A percentile compares a stretch with the other conserved stretches of the same genome.
Evolutionary conservation across 2,113 vertebrate genomes (phyloP).

Genomic region (Falcunculus frontatus): DNA sequence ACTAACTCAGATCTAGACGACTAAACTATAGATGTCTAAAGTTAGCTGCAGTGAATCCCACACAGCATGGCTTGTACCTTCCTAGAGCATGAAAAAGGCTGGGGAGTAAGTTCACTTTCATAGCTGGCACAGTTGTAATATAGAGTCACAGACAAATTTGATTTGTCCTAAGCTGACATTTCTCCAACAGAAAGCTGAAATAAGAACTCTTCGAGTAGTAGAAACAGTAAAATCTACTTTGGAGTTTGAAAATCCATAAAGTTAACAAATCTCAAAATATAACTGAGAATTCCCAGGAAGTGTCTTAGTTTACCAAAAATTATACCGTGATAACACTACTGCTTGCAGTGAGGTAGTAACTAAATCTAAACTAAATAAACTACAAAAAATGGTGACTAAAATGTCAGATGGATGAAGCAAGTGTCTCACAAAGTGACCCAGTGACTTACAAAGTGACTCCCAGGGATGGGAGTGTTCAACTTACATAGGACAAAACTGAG

Average conservation of each 20-base stretch:
- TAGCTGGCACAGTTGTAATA: not conserved
- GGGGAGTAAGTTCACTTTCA: not conserved
- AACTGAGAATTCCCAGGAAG: not conserved
- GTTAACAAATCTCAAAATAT: not conserved
- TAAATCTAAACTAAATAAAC: not conserved
- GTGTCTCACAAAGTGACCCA: not conserved
- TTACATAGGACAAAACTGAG: not conserved
- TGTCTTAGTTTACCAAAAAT: not conserved
- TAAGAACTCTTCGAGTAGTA: not conserved
- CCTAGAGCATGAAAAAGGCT: not conserved
- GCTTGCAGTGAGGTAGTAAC: not conserved
- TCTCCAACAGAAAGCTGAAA: not conserved
- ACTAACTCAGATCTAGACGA: constrained; percentile 30
- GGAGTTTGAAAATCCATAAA: not conserved
- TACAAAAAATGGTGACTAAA: not conserved
- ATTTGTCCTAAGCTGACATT: not conserved
- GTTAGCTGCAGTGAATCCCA: constrained; percentile 10
- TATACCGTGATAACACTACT: not conserved
- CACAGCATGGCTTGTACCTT: not conserved
- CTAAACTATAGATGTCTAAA: not conserved
- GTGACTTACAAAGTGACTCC: not conserved
- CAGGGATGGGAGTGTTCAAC: not conserved
- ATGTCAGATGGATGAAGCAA: not conserved
- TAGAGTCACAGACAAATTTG: not conserved
- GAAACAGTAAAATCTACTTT: not conserved